Base-by-base conservation (phyloP, 2,113 vertebrate species). In the Triplophysa dalaica region DNA sequence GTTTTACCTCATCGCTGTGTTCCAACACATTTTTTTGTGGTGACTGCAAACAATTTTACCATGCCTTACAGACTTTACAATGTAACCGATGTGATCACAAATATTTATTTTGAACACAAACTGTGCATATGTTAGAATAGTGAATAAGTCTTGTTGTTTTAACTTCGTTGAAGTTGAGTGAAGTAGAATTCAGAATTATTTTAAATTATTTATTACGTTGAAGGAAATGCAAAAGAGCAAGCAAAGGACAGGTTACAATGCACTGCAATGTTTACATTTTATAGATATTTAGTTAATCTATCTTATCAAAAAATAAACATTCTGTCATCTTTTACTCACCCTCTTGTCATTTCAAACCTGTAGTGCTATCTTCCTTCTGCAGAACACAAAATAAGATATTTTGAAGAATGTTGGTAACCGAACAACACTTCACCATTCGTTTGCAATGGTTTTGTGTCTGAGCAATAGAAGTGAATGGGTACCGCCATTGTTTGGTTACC, bases 51-150 rank as follows among this genome's bases (percentile, higher is more conserved):
- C 81, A 50, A 75, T 64, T 79, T 69, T 38, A 81, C 72, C 22
- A 60, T n/a, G 88, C 83, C 84, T 92, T 90, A 86, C 85, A 82
- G 87, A 91, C 83, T 85, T 85, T 86, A 83, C 85, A 89, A 89
- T 91, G 89, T 89, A 86, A 87, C 82, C 85, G 7, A 79, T 24
- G 38, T 58, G 54, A 73, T 58, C 12, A 16, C 70, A 58, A 58
- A 22, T 9, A 60, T 60, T 58, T 43, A 60, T 69, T 60, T 73
- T 73, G 21, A 43, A 24, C n/a, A 43, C 54, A 60, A 41, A 33
- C 19, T 38, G 50, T 70, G 10, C 22, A n/a, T 33, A 14, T 58
- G 52, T 58, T 72, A 33, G 29, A 72, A 50, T 58, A 14, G 29
- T 72, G 41, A 52, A 58, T 19, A 8, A 14, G 70, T 41, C 8